These are phyloP conservation scores for Cryptoblepharus egeriae DNA, from an alignment of 2,797 vertebrate genomes.

Conservation along the genomic window DNA sequence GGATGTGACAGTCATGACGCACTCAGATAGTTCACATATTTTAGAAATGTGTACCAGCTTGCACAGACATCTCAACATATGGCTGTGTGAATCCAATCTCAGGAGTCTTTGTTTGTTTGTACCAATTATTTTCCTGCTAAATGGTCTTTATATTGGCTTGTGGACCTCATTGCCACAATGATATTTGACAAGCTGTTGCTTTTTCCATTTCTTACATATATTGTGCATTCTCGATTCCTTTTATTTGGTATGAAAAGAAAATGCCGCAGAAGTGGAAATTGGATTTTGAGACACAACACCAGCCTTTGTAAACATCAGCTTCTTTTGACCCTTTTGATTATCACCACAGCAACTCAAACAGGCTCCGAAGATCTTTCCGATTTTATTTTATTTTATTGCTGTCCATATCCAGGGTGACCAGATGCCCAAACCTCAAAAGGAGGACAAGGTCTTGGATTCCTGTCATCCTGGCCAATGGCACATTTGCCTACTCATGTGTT, in stretches of 20 bases:
- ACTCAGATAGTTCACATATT: neutral
- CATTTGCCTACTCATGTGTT: too few relatives aligned
- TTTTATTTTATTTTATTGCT: too few relatives aligned
- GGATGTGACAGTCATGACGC: neutral
- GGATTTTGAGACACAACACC: conserved; percentile 16
- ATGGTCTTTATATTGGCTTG: neutral
- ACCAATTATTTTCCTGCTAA: neutral
- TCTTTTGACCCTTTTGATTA: conserved; percentile 10
- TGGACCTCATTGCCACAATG: neutral
- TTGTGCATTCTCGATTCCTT: neutral
- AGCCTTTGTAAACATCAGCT: neutral
- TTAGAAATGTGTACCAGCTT: neutral
- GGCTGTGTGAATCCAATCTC: neutral
- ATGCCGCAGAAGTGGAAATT: conserved; percentile 10
- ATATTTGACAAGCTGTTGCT: conserved; percentile 1
- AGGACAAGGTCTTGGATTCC: too few relatives aligned
- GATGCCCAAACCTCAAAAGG: too few relatives aligned
- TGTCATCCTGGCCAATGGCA: too few relatives aligned
- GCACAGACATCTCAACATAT: neutral
- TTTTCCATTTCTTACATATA: neutral
- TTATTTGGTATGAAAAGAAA: conserved; percentile 36
- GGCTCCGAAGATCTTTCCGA: conserved; percentile 6
- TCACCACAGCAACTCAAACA: conserved; percentile 22
- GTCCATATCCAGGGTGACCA: too few relatives aligned
- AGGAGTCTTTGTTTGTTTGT: neutral